Percentiles rank a stretch among this genome's conserved stretches.
phyloP scores from a whole-genome alignment of 2,888 invertebrate genomes.

The Cordylochernes scorpioides region DNA sequence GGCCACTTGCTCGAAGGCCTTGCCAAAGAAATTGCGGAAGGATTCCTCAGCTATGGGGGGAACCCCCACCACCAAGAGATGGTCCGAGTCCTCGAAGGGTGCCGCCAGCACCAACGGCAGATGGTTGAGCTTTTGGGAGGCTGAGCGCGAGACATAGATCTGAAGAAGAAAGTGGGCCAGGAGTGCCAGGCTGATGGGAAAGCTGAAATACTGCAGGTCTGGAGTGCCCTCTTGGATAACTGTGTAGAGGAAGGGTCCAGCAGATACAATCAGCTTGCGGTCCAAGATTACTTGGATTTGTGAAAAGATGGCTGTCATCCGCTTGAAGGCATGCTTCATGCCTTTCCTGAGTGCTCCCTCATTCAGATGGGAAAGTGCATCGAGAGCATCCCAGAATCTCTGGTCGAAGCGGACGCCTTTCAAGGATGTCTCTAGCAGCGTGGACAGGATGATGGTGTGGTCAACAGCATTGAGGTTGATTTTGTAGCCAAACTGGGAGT shows the following conservation, averaged over 20 bases:
- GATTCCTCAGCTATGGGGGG: constrained; percentile 45
- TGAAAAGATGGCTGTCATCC: constrained; percentile 38
- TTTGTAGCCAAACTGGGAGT: constrained; percentile 49
- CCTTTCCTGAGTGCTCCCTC: constrained; percentile 34
- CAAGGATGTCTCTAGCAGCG: constrained; percentile 42
- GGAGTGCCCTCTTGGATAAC: constrained; percentile 40
- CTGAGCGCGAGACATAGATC: constrained; percentile 39
- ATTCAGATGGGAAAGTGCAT: constrained; percentile 34
- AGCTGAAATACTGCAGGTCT: constrained; percentile 24
- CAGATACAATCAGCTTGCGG: constrained; percentile 47
- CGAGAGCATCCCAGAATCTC: constrained; percentile 41
- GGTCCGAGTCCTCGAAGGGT: constrained; percentile 27
- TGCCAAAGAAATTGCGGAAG: constrained; percentile 55
- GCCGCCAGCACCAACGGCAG: constrained; percentile 44
- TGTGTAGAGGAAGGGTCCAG: constrained; percentile 67
- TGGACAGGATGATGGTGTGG: constrained; percentile 46
- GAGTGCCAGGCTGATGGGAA: constrained; percentile 37
- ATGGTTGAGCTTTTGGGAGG: constrained; percentile 32
- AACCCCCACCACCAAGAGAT: constrained; percentile 42
- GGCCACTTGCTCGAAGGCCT: constrained; percentile 72
- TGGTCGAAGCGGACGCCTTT: constrained; percentile 34
- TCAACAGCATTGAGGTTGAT: constrained; percentile 55
- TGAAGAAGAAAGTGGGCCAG: constrained; percentile 42
- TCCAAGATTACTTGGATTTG: constrained; percentile 53
- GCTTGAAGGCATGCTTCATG: constrained; percentile 39